Conservation (phyloP, 2,888 invertebrate genomes). For the Agrenia bidenticulata region DNA sequence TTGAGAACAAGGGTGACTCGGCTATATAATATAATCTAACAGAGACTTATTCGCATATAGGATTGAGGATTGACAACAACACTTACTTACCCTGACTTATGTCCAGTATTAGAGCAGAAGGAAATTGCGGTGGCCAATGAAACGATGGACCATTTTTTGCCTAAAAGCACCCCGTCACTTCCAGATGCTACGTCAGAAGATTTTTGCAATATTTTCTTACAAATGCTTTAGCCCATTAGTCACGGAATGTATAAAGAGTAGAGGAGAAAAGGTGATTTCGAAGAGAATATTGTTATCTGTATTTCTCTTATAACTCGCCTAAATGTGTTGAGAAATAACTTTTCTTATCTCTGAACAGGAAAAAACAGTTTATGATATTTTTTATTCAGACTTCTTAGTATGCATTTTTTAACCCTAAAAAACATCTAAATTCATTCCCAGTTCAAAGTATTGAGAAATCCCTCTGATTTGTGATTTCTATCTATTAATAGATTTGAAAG, state of each 20-base stretch:
- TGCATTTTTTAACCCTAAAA: too few species aligned
- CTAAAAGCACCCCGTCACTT: conserved; percentile 51
- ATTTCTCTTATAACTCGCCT: too few species aligned
- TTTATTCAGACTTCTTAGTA: too few species aligned
- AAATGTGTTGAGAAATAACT: too few species aligned
- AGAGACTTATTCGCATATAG: neutral
- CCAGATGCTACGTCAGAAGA: conserved; percentile 51
- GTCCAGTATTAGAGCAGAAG: conserved; percentile 24
- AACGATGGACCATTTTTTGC: conserved; percentile 41
- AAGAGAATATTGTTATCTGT: neutral
- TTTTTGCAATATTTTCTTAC: neutral
- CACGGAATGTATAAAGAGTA: conserved; percentile 2
- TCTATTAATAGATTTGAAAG: too few species aligned
- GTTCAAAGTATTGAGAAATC: too few species aligned
- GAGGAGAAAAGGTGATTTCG: neutral
- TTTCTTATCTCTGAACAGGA: too few species aligned
- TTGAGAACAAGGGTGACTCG: too few species aligned
- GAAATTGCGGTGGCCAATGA: conserved; percentile 43
- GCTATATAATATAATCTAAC: too few species aligned
- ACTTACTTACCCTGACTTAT: conserved; percentile 8
- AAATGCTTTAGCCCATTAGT: conserved; percentile 9
- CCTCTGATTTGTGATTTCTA: too few species aligned
- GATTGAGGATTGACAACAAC: conserved; percentile 37
- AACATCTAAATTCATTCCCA: too few species aligned
- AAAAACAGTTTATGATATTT: too few species aligned